Evolutionary conservation across 1,140 invertebrate species (phyloP), one percentile per base, ranked within the genome.

Genomic region (Trachymyrmex septentrionalis): DNA sequence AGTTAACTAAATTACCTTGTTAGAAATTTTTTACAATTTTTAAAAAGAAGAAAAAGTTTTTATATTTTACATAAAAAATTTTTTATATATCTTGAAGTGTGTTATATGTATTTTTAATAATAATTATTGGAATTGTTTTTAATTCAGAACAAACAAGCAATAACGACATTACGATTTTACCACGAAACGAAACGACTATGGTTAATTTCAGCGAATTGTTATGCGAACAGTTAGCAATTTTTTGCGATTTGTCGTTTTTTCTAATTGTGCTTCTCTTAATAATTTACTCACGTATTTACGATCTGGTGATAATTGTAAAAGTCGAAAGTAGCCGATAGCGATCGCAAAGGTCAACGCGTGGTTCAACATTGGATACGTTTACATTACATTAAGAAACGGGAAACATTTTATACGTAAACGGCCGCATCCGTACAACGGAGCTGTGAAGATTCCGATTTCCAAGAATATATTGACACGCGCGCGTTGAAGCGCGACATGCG

Each of bases 281-380:
- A 73, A 84, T 73, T 55, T 21, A 84, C 59, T 63, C 53, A 71
- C 55, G 24, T 71, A 84, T 84, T 84, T 84, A 75, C 57, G 80
- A 63, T 84, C 55, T 75, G 55, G 69, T 44, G 57, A 73, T 75
- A 82, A 72, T 73, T 44, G 61, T 73, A 84, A 84, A 84, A 84
- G 69, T 84, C 80, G 69, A 84, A 84, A 84, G 69, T 84, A 84
- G 80, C 80, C 80, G 80, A 73, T 84, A 84, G 80, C 80, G n/a
- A 84, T 84, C 55, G 55, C 55, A 84, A 84, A 84, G 80, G 80
- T 84, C 69, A 84, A 48, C 71, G 19, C 80, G 69, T 14, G 80
- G 67, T 21, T 75, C 69, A 75, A 53, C 44, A 44, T 50, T 61
- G 66, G 24, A 72, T 67, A 66, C 53, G 38, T 44, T 75, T 73